phyloP scores from a whole-genome alignment of 2,797 vertebrate species.

The Diplodus sargus region DNA sequence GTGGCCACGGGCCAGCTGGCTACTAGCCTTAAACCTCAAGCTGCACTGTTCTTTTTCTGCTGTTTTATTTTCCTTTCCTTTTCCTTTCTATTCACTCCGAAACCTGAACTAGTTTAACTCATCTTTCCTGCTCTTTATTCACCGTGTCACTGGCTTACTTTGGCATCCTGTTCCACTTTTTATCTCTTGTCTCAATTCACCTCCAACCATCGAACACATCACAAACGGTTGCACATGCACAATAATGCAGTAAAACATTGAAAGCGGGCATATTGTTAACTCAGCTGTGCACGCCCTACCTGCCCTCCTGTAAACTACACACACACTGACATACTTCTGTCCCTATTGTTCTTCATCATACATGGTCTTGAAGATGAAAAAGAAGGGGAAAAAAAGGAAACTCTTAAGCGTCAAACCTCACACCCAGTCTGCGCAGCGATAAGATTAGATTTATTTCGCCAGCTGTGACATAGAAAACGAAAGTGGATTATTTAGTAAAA shows the following conservation, averaged over 20 bases:
- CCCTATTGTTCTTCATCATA: constrained; percentile 54
- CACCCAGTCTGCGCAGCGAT: constrained; percentile 70
- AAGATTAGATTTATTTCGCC: constrained; percentile 80
- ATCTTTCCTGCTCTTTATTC: constrained; percentile 2
- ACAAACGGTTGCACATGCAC: constrained; percentile 4
- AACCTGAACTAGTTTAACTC: constrained; percentile 16
- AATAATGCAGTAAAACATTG: background rate
- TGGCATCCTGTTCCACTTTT: constrained; percentile 24
- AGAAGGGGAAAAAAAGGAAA: constrained; percentile 29
- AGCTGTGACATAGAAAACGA: constrained; percentile 72
- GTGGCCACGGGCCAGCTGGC: constrained; percentile 65
- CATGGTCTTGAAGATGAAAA: constrained; percentile 49
- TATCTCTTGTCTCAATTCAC: constrained; percentile 22
- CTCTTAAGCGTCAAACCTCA: constrained; percentile 63
- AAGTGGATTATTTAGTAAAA: constrained; percentile 80
- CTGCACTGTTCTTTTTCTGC: constrained; percentile 14
- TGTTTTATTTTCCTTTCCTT: background rate
- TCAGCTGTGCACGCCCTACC: constrained; percentile 12
- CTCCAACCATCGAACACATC: constrained; percentile 14
- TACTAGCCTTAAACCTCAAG: constrained; percentile 47
- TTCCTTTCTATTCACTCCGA: background rate
- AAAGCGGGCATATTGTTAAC: constrained; percentile 28
- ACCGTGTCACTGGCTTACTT: constrained; percentile 7
- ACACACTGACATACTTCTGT: constrained; percentile 9
- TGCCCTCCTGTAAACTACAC: constrained; percentile 41